Percentiles rank a stretch among this genome's conserved stretches.
Conservation (phyloP, 2,797 vertebrate species). For the Halcyon badia region DNA sequence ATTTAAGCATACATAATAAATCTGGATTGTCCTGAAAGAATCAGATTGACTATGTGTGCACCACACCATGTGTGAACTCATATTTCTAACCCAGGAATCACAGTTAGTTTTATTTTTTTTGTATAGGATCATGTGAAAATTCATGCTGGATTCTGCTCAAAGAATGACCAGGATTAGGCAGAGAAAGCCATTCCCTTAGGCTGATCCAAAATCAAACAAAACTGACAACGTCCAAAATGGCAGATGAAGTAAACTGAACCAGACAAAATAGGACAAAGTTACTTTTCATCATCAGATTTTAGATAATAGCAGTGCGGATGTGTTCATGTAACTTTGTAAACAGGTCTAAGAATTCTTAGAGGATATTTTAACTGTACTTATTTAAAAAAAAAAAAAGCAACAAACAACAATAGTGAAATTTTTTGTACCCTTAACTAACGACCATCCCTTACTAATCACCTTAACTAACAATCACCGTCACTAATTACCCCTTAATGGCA, state of each 20-base stretch:
- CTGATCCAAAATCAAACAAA: conserved; percentile 2
- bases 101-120: neutral
- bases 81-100: neutral
- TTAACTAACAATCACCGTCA: neutral
- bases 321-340: neutral
- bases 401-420: neutral
- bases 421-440: neutral
- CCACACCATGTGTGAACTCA: neutral
- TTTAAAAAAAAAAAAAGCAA: neutral
- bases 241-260: neutral
- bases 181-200: conserved; percentile 5
- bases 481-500: neutral
- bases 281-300: neutral
- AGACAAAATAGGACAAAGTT: neutral
- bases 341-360: neutral
- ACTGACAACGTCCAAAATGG: neutral
- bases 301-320: neutral
- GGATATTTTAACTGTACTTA: neutral
- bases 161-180: neutral
- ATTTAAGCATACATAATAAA: neutral
- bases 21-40: neutral
- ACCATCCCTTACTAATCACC: neutral
- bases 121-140: neutral
- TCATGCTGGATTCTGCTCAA: neutral
- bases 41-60: neutral